Evolutionary conservation across 2,797 vertebrate species (phyloP), one percentile per base, ranked within the genome.

Genomic region (Anomalospiza imberbis): DNA sequence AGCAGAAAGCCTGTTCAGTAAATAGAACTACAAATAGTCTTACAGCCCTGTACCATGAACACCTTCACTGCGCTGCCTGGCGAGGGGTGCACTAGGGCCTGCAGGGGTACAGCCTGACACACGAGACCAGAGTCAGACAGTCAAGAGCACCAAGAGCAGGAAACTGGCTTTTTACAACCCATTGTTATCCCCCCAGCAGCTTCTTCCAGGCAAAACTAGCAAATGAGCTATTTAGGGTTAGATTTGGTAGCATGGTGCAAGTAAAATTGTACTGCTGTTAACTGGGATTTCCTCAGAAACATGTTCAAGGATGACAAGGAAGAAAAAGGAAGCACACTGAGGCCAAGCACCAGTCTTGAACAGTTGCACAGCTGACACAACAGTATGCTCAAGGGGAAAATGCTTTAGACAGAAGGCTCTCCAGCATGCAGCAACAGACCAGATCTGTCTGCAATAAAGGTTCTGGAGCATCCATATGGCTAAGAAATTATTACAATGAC

Each of bases 151-250:
- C 3, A 58, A 50, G 55, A 36, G 13, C 62, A 88, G 87, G 85
- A 95, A 94, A 79, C 6, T 17, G 18, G 5, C 17, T 86, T 93
- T 95, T 93, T 91, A 72, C 85, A 90, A 45, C 36, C 48, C 53
- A 70, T 47, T 91, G 67, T 94, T 88, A 51, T 70, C 51, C 38
- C 17, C 20, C 29, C n/a, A 61, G 24, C 2, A 1, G 32, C 36
- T 91, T 80, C 62, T 88, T 70, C 76, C 58, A 70, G 36, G 45
- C 55, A 62, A 78, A 92, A 63, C 16, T 84, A 86, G 60, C 28
- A 75, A 88, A 55, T 5, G 2, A 68, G 79, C 26, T 34, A 4
- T 92, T 80, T 8, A 50, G 68, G 40, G 54, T 79, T 58, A 75
- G n/a, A 55, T 25, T 36, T 75, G 44, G 17, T 61, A 58, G 15